These are phyloP conservation scores for Mactromeris polynyma DNA, from an alignment of 2,888 invertebrate genomes.

Conservation along the genomic window DNA sequence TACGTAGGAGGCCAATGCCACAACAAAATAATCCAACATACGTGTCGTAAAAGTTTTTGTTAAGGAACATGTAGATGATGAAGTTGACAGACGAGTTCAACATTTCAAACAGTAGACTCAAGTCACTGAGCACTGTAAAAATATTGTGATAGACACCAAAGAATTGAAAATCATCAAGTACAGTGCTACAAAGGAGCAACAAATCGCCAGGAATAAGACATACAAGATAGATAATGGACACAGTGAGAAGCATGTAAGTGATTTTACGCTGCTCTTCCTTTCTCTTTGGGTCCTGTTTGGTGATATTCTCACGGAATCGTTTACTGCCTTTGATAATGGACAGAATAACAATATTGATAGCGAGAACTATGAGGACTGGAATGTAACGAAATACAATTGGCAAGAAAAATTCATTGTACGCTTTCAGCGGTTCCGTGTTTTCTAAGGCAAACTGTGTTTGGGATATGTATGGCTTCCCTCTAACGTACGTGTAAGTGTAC, in stretches of 20 bases:
- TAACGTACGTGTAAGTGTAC: slow-evolving; percentile 58
- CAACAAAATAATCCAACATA: slow-evolving; percentile 64
- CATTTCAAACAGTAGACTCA: slow-evolving; percentile 68
- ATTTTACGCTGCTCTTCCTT: slow-evolving; percentile 61
- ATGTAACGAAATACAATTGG: slow-evolving; percentile 66
- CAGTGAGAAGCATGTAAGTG: slow-evolving; percentile 65
- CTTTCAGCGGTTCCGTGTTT: slow-evolving; percentile 56
- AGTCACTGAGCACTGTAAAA: slow-evolving; percentile 66
- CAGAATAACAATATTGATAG: slow-evolving; percentile 62
- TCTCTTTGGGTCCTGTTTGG: slow-evolving; percentile 26
- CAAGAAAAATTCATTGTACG: slow-evolving; percentile 67
- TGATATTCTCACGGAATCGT: slow-evolving; percentile 42
- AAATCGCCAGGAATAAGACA: slow-evolving; percentile 64
- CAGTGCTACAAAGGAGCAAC: slow-evolving; percentile 45
- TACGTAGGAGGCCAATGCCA: background rate
- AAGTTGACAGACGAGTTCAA: slow-evolving; percentile 71
- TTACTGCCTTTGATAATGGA: slow-evolving; percentile 42
- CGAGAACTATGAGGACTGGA: slow-evolving; percentile 62
- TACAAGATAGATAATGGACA: slow-evolving; percentile 66
- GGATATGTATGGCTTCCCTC: slow-evolving; percentile 55
- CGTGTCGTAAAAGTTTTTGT: slow-evolving; percentile 60
- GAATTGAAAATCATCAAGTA: slow-evolving; percentile 57
- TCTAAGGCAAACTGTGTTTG: slow-evolving; percentile 62
- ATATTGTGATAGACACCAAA: slow-evolving; percentile 70
- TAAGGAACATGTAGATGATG: slow-evolving; percentile 71